phyloP scores from a whole-genome alignment of 2,113 vertebrate species.

The Trematocara unimaculatum region DNA sequence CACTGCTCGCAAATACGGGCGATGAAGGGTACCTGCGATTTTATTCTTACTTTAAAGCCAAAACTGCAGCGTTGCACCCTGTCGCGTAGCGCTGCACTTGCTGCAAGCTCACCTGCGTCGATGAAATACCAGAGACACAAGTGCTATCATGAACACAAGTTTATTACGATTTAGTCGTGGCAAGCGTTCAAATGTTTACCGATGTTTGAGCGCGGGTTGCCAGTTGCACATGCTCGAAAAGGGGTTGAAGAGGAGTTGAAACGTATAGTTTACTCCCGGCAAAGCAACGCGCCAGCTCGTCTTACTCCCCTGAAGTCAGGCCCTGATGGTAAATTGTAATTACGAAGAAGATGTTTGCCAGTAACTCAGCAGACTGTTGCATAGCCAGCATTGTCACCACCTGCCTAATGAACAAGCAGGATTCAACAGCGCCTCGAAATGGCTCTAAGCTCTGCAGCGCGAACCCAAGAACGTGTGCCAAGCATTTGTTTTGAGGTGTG shows the following conservation, averaged over 20 bases:
- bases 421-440: slow-evolving; percentile 46
- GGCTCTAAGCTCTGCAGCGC: slow-evolving; percentile 19
- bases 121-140: background rate
- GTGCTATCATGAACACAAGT: background rate
- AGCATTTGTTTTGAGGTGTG: slow-evolving; percentile 46
- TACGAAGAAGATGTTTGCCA: slow-evolving; percentile 45
- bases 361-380: slow-evolving; percentile 30
- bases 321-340: slow-evolving; percentile 48
- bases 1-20: background rate
- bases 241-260: background rate
- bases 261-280: background rate
- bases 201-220: background rate
- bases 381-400: slow-evolving; percentile 54
- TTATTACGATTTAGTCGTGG: background rate
- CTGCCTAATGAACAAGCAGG: slow-evolving; percentile 59
- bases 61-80: background rate
- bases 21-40: background rate
- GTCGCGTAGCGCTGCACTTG: background rate
- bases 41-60: background rate
- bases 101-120: background rate
- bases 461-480: slow-evolving; percentile 19
- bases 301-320: slow-evolving; percentile 15
- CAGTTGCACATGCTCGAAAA: background rate
- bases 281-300: background rate
- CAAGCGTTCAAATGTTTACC: background rate